phyloP scores from a whole-genome alignment of 1,140 invertebrate species.

The Saccostrea cuccullata region DNA sequence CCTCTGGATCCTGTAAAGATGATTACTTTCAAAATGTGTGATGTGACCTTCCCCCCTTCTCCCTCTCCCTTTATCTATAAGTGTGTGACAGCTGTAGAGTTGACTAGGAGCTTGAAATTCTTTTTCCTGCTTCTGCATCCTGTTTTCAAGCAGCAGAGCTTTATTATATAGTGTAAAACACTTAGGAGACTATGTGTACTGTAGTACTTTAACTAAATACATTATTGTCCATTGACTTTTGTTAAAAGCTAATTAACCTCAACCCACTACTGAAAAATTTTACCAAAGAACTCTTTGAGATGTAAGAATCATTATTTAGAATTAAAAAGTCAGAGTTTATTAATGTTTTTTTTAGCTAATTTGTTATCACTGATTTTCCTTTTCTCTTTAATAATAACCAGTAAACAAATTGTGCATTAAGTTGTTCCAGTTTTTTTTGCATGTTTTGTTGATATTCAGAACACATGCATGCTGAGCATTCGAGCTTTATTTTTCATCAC shows the following conservation, averaged over 20 bases:
- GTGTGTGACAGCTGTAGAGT: neutral
- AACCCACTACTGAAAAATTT: no score
- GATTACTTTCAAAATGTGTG: neutral
- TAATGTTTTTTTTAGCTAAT: no score
- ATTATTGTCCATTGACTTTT: no score
- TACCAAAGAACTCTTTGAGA: no score
- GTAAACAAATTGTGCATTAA: neutral
- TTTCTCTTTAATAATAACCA: neutral
- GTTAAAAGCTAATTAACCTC: no score
- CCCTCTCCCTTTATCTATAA: neutral
- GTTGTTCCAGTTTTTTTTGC: neutral
- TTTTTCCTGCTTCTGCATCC: neutral
- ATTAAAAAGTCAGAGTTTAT: no score
- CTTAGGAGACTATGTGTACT: no score
- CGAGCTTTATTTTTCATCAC: neutral
- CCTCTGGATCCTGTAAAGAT: no score
- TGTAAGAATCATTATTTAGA: no score
- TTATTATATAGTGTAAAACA: no score
- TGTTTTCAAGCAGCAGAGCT: neutral
- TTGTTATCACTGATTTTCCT: neutral
- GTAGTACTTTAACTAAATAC: no score
- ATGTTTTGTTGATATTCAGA: slow-evolving; percentile 14
- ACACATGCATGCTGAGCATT: neutral
- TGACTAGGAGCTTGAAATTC: neutral
- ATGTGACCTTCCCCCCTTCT: neutral